phyloP scores from a whole-genome alignment of 2,797 vertebrate species.

The Uromys caudimaculatus region DNA sequence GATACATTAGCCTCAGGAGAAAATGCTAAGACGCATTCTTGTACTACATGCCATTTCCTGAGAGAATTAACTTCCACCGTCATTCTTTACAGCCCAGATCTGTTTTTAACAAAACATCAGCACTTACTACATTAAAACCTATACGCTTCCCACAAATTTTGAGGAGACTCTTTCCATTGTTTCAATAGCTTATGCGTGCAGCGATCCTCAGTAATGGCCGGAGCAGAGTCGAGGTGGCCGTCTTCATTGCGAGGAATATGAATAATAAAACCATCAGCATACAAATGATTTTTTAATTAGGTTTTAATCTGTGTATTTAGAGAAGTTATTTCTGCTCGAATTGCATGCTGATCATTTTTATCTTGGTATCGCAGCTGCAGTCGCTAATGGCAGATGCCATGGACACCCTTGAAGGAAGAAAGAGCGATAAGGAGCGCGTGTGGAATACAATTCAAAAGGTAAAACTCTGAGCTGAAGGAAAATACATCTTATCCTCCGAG shows the following conservation, averaged over 20 bases:
- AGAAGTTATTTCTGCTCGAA: slow-evolving; percentile 90
- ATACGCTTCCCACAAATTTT: slow-evolving; percentile 82
- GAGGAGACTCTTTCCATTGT: slow-evolving; percentile 79
- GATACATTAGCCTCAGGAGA: slow-evolving; percentile 87
- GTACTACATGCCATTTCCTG: slow-evolving; percentile 82
- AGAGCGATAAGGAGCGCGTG: slow-evolving; percentile 84
- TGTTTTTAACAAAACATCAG: slow-evolving; percentile 83
- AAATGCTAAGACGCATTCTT: slow-evolving; percentile 82
- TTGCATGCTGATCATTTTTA: slow-evolving; percentile 92
- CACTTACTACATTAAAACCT: slow-evolving; percentile 81
- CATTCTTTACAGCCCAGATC: slow-evolving; percentile 82
- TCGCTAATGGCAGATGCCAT: slow-evolving; percentile 91
- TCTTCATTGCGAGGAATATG: slow-evolving; percentile 88
- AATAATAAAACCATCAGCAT: slow-evolving; percentile 93
- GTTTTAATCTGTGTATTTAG: slow-evolving; percentile 92
- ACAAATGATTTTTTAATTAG: slow-evolving; percentile 96
- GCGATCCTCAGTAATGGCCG: slow-evolving; percentile 81
- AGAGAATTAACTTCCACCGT: slow-evolving; percentile 82
- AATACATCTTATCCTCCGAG: slow-evolving; percentile 63
- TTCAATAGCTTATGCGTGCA: slow-evolving; percentile 80
- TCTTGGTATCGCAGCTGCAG: slow-evolving; percentile 91
- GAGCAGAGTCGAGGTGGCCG: slow-evolving; percentile 84
- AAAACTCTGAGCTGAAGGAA: slow-evolving; percentile 80
- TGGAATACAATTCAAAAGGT: slow-evolving; percentile 91
- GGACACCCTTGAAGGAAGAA: slow-evolving; percentile 91